These are phyloP conservation scores for Campaea margaritaria DNA, from an alignment of 2,888 invertebrate genomes.

Conservation along the genomic window DNA sequence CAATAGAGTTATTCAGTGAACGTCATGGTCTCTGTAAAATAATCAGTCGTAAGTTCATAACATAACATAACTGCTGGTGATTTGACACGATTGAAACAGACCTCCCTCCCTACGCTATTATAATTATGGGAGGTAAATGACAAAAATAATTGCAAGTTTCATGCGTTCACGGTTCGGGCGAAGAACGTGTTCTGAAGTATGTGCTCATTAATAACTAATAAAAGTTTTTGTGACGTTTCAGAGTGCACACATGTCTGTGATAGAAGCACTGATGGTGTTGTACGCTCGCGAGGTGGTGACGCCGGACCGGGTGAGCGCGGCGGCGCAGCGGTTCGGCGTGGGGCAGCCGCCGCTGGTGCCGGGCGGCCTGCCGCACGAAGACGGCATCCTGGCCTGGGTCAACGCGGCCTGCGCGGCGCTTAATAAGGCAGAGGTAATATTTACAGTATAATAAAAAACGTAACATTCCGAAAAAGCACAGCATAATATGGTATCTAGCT, in stretches of 20 bases:
- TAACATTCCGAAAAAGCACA: neutral
- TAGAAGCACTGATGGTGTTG: slow-evolving; percentile 97
- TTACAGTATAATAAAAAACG: neutral
- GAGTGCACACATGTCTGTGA: slow-evolving; percentile 98
- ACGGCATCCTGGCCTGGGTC: slow-evolving; percentile 94
- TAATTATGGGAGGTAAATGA: no score
- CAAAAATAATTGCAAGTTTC: no score
- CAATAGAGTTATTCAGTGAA: no score
- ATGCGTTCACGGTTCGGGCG: no score
- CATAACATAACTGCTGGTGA: no score
- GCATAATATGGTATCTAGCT: no score
- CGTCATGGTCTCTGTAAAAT: no score
- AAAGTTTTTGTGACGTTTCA: slow-evolving; percentile 66
- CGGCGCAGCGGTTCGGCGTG: slow-evolving; percentile 91
- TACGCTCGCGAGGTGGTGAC: slow-evolving; percentile 97
- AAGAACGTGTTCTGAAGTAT: no score
- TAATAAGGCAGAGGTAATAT: slow-evolving; percentile 77
- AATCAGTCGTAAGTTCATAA: no score
- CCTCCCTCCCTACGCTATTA: no score
- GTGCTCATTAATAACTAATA: no score
- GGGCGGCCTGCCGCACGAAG: slow-evolving; percentile 86
- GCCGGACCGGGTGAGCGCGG: slow-evolving; percentile 93
- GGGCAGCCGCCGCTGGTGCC: slow-evolving; percentile 62
- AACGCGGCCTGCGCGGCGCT: slow-evolving; percentile 94
- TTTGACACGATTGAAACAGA: no score